Evolutionary conservation across 2,797 vertebrate genomes (phyloP).

Genomic region (Chelon labrosus): DNA sequence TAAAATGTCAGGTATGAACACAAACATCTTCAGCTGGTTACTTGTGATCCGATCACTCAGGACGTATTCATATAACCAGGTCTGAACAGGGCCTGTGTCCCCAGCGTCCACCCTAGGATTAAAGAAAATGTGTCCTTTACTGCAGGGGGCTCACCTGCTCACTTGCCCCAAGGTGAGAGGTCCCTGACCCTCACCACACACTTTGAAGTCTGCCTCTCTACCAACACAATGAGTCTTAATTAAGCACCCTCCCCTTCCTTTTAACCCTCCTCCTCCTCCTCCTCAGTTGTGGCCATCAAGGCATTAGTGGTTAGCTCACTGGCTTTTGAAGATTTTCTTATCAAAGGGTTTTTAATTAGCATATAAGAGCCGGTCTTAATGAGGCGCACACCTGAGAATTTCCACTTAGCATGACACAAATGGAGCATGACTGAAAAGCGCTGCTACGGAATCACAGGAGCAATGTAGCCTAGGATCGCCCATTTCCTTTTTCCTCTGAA

Average conservation of each 20-base stretch:
- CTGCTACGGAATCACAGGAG: slow-evolving; percentile 15
- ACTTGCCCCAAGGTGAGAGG: slow-evolving; percentile 49
- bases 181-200: slow-evolving; percentile 49
- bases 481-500: slow-evolving; percentile 46
- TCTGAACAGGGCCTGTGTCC: background rate
- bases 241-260: slow-evolving; percentile 44
- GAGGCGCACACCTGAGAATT: slow-evolving; percentile 49
- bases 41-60: no score
- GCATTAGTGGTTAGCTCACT: slow-evolving; percentile 26
- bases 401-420: slow-evolving; percentile 45
- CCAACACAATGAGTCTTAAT: slow-evolving; percentile 59
- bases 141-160: slow-evolving; percentile 45
- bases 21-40: no score
- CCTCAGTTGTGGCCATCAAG: slow-evolving; percentile 47
- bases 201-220: slow-evolving; percentile 70
- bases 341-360: slow-evolving; percentile 50
- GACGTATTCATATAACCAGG: no score
- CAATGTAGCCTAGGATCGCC: slow-evolving; percentile 9
- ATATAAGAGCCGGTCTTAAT: slow-evolving; percentile 47
- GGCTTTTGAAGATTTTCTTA: slow-evolving; percentile 60
- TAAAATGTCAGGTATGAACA: no score
- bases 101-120: slow-evolving; percentile 29
- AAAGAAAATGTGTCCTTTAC: slow-evolving; percentile 35
- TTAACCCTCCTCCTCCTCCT: slow-evolving; percentile 23
- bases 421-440: slow-evolving; percentile 4